phyloP scores from a whole-genome alignment of 2,888 invertebrate species.

The Hydrotaea cyrtoneurina region DNA sequence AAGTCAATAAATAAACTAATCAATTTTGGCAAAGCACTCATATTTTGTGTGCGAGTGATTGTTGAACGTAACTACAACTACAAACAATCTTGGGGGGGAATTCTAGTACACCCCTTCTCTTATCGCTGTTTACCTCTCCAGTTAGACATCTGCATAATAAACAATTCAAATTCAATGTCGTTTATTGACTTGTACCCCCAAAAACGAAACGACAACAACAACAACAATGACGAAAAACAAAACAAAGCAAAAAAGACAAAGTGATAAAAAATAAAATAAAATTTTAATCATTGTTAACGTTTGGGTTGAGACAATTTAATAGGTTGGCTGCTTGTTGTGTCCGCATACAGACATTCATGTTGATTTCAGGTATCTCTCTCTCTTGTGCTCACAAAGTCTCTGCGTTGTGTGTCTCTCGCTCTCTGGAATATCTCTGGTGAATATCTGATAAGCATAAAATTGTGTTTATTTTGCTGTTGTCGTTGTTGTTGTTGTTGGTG shows the following conservation, averaged over 20 bases:
- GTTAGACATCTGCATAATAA: slow-evolving; percentile 7
- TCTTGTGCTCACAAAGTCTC: not conserved
- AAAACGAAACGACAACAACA: not conserved
- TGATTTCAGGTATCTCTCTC: not conserved
- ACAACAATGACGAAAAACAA: not conserved
- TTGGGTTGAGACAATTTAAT: slow-evolving; percentile 37
- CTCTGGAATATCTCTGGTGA: not conserved
- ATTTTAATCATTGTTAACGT: slow-evolving; percentile 38
- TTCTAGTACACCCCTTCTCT: not conserved
- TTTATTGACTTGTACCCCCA: slow-evolving; percentile 57
- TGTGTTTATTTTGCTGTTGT: not conserved
- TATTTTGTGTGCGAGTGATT: too few species aligned
- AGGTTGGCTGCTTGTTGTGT: slow-evolving; percentile 2
- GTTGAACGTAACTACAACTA: too few species aligned
- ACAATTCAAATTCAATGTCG: slow-evolving; percentile 54
- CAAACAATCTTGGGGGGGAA: not conserved
- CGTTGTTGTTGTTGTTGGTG: not conserved
- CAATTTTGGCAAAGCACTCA: too few species aligned
- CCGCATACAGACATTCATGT: not conserved
- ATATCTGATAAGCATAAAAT: not conserved
- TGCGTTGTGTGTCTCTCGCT: too few species aligned
- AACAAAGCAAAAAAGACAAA: slow-evolving; percentile 21
- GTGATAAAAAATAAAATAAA: slow-evolving; percentile 38
- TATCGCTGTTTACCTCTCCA: not conserved
- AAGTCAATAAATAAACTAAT: not conserved